Base-by-base conservation (phyloP, 2,797 vertebrate species). In the Bovichtus diacanthus region DNA sequence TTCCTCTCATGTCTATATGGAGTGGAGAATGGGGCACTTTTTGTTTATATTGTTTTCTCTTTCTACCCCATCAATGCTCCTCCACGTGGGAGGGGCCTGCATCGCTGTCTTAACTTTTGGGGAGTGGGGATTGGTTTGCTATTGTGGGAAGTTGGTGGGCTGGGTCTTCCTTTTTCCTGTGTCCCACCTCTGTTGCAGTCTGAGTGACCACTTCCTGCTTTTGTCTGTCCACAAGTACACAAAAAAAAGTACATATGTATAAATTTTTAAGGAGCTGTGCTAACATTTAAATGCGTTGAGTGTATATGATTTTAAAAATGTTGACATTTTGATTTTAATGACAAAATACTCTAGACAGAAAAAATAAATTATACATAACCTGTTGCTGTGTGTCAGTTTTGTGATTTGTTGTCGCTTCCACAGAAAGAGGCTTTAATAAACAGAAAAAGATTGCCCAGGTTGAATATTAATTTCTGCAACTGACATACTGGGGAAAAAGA, bases 301-400 rank as follows among this genome's bases (percentile, higher is more conserved):
- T 95, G 97, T 98, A 96, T 96, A 97, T 97, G 97, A 97, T 97
- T 97, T 97, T 97, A 97, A 97, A 46, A 97, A 96, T 96, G 96
- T 97, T 96, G 96, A 97, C 95, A 94, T 96, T 96, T 96, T 91
- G 94, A 97, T 97, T 95, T 95, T 96, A 92, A 94, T 92, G 92
- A 94, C 81, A 93, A 95, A 95, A 93, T 94, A 92, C 89, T 96
- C 92, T 93, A 96, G 94, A 94, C 95, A 93, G 88, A 95, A 92
- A 95, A 93, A 94, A 93, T 94, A 93, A 88, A 93, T 91, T 91
- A 90, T 91, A 90, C 87, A 92, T 92, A 91, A 93, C 89, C 94
- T 90, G 90, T 88, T 80, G 47, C 15, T 31, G 41, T 79, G 53
- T 81, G 43, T 58, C 4, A 7, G 6, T 58, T 63, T 41, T 63